phyloP scores from a whole-genome alignment of 2,113 vertebrate genomes.

The Anthoscopus minutus region DNA sequence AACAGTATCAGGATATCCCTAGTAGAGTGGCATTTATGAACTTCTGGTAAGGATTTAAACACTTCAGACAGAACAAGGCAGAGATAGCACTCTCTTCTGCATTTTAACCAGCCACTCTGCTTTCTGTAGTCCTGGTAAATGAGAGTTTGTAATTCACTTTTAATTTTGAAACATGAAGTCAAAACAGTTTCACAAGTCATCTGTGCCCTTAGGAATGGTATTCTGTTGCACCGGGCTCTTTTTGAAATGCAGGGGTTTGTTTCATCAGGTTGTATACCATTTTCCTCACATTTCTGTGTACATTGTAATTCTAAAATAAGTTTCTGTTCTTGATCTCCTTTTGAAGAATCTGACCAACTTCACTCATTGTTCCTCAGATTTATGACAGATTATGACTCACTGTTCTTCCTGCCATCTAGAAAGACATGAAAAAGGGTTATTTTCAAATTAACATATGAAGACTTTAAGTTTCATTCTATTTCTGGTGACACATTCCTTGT shows the following conservation, averaged over 20 bases:
- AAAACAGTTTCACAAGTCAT: background rate
- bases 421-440: constrained; percentile 4
- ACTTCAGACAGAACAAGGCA: background rate
- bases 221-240: background rate
- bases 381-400: background rate
- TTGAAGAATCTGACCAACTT: background rate
- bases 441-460: background rate
- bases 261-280: background rate
- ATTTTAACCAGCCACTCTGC: background rate
- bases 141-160: background rate
- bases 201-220: background rate
- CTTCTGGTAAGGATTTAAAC: background rate
- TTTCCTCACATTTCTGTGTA: background rate
- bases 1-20: background rate
- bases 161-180: background rate
- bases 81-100: background rate
- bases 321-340: background rate
- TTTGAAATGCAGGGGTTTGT: background rate
- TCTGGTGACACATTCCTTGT: background rate
- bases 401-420: background rate
- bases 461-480: background rate
- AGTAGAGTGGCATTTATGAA: background rate
- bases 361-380: background rate
- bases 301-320: background rate
- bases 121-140: background rate